Evolutionary conservation across 2,888 invertebrate species (phyloP), one percentile per base, ranked within the genome.

Genomic region (Drepanosiphum platanoidis): DNA sequence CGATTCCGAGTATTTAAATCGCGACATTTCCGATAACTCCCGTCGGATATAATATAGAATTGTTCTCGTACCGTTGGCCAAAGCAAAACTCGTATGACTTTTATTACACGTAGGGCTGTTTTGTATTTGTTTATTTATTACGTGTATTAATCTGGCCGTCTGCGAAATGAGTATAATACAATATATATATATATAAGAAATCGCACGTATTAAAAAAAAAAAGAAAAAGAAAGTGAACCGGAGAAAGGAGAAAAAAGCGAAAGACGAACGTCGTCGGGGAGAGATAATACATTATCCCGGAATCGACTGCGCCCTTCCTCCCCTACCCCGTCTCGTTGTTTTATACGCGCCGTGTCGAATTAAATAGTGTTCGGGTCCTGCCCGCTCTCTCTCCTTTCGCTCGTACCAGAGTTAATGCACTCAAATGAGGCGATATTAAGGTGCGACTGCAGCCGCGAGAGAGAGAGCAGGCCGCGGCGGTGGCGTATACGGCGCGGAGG

Each of bases 381-480:
- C 68, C 34, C 7, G 36, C 36, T 36, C n/a, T 71, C 7, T 42
- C 7, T 7, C 27, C 71, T 71, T 39, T 22, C n/a, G 18, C 22
- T 1, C 39, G 27, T 42, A 30, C 13, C 34, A 83, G 66, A 83
- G 66, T 83, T 52, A 83, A 83, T 83, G 74, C 75, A 83, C 83
- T 66, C 52, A 75, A 83, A 83, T 30, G 83, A 36, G 83, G 46
- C 64, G 32, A 83, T 83, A 75, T 83, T 83, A 68, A 83, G 66
- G 61, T 75, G 66, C 66, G 70, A 81, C 52, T 70, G 70, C 52
- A 52, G 34, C 22, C 22, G 27, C 34, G 52, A 7, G 42, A 9
- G 27, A 18, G 9, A 0, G 58, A 11, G 15, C 34, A 3, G 75
- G 42, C 2, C 15, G 34, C 30, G 18, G 15, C 7, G 52, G 34